Conservation (phyloP, 2,888 invertebrate genomes). For the Uropetala carovei region DNA sequence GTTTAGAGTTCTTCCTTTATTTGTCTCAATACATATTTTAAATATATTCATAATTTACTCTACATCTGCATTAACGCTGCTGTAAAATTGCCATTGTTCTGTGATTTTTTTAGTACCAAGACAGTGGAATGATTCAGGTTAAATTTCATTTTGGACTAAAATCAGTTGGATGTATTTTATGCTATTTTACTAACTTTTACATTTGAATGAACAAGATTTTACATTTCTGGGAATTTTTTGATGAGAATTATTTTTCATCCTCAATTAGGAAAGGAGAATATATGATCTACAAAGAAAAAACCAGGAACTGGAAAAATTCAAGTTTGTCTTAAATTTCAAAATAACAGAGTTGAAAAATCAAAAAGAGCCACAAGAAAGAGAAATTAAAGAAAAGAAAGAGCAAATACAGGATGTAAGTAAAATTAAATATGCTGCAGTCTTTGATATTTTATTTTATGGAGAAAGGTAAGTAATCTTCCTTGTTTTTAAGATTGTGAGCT, state of each 20-base stretch:
- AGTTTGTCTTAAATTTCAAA: constrained; percentile 92
- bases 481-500: background rate
- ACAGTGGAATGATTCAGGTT: too few relatives aligned
- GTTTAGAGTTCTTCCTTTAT: too few relatives aligned
- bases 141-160: too few relatives aligned
- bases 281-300: constrained; percentile 90
- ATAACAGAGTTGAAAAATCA: constrained; percentile 90
- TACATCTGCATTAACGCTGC: too few relatives aligned
- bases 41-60: too few relatives aligned
- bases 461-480: background rate
- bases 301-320: constrained; percentile 93
- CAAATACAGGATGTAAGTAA: constrained; percentile 81
- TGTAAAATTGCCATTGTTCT: too few relatives aligned
- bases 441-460: background rate
- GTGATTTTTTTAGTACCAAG: too few relatives aligned
- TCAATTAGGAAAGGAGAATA: constrained; percentile 83
- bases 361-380: constrained; percentile 91
- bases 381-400: constrained; percentile 88
- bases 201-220: too few relatives aligned
- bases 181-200: too few relatives aligned
- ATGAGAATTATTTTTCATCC: background rate
- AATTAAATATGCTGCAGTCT: background rate
- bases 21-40: too few relatives aligned
- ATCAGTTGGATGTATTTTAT: too few relatives aligned
- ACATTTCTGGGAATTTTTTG: background rate